Evolutionary conservation across 2,113 vertebrate genomes (phyloP).

Genomic region (Malurus elegans): DNA sequence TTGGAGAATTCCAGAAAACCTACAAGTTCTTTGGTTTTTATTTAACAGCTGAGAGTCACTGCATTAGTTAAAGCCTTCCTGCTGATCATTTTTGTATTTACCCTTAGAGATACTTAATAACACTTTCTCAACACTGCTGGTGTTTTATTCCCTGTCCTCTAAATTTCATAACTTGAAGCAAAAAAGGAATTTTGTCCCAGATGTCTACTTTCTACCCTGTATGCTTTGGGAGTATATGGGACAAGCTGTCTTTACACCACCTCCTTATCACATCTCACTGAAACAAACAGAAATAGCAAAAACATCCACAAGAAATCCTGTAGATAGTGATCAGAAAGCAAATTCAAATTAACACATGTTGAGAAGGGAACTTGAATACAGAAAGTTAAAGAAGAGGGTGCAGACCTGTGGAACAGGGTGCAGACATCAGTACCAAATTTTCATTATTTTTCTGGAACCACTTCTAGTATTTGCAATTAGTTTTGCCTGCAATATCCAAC

Average conservation of each 20-base stretch:
- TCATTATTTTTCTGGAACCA: not conserved
- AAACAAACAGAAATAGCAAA: not conserved
- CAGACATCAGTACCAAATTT: not conserved
- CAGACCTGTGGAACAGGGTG: not conserved
- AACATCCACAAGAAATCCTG: not conserved
- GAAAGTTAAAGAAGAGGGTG: not conserved
- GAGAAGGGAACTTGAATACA: not conserved
- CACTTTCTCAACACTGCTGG: not conserved
- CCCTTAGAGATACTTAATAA: not conserved
- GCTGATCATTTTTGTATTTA: not conserved
- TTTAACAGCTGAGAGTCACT: not conserved
- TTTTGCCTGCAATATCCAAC: not conserved
- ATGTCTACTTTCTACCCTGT: not conserved
- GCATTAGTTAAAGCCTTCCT: not conserved
- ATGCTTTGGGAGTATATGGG: not conserved
- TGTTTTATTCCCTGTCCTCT: not conserved
- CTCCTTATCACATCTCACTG: not conserved
- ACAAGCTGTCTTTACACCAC: not conserved
- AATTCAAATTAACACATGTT: not conserved
- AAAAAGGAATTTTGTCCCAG: not conserved
- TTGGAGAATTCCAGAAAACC: not conserved
- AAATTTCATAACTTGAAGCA: not conserved
- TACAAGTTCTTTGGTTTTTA: not conserved
- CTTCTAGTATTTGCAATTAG: not conserved
- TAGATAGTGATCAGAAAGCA: not conserved